Evolutionary conservation across 2,113 vertebrate genomes (phyloP), one percentile per base, ranked within the genome.

Genomic region (Shinisaurus crocodilurus): DNA sequence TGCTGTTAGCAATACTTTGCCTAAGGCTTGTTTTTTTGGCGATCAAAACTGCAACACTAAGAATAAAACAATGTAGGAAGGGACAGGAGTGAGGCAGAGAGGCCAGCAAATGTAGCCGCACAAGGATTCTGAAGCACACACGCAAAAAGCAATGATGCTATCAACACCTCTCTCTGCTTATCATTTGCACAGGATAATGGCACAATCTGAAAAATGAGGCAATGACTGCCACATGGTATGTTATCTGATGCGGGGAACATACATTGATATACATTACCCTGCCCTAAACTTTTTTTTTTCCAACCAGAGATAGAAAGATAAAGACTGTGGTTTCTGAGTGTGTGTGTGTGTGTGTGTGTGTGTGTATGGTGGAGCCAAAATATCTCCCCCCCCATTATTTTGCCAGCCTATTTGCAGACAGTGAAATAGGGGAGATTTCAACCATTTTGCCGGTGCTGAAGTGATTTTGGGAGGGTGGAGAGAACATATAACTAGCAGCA

Each of bases 171-270:
- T 76, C 76, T 90, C 12, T 65, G 65, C 75, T 88, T 48, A 48
- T 48, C 7, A 7, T 48, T 48, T 48, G 4, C 48, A 48, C 7
- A 86, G 79, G 82, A 13, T 88, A 92, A 90, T n/a, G 0, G 7
- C 25, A 60, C 9, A 90, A 48, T 2, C 43, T n/a, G n/a, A n/a
- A n/a, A n/a, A n/a, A n/a, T n/a, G n/a, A n/a, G n/a, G n/a, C n/a
- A n/a, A n/a, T n/a, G n/a, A n/a, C n/a, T n/a, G n/a, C n/a, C n/a
- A n/a, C n/a, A 48, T 48, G 3, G 48, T 86, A 6, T 50, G 20
- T 60, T 34, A 37, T 89, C 20, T 27, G 20, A 1, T 0, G 16
- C n/a, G 0, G 65, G 0, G 0, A 48, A 0, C 0, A 4, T 79
- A 34, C 0, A 1, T 12, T 7, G 0, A 3, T 6, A 12, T 29